phyloP scores from a whole-genome alignment of 2,113 vertebrate species.

The Danio rerio region DNA sequence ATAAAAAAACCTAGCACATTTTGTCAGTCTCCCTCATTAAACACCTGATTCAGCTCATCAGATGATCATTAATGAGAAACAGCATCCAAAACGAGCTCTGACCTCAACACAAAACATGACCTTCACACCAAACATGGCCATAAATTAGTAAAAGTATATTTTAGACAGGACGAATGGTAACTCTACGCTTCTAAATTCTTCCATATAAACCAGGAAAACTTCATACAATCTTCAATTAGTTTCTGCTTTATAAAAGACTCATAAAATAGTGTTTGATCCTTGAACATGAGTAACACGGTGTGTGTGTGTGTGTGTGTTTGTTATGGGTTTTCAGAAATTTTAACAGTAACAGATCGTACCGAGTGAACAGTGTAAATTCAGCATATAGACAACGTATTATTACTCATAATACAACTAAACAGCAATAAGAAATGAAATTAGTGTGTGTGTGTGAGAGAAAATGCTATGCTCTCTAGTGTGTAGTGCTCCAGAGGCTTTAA shows the following conservation, averaged over 20 bases:
- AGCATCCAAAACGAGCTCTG: no score
- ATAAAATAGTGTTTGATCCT: background rate
- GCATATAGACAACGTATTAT: background rate
- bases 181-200: background rate
- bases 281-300: background rate
- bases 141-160: slow-evolving; percentile 26
- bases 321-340: background rate
- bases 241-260: background rate
- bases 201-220: background rate
- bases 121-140: background rate
- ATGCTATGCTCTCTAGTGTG: slow-evolving; percentile 14
- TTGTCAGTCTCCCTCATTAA: background rate
- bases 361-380: background rate
- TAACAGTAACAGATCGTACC: background rate
- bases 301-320: background rate
- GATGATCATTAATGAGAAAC: no score
- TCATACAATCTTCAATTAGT: background rate
- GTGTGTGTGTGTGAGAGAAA: background rate
- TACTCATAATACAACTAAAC: background rate
- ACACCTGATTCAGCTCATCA: background rate
- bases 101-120: background rate
- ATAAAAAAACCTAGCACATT: background rate
- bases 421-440: background rate
- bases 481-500: slow-evolving; percentile 26
- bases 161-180: background rate